These are phyloP conservation scores for Magallana angulata DNA, from an alignment of 1,140 invertebrate species.

Conservation along the genomic window DNA sequence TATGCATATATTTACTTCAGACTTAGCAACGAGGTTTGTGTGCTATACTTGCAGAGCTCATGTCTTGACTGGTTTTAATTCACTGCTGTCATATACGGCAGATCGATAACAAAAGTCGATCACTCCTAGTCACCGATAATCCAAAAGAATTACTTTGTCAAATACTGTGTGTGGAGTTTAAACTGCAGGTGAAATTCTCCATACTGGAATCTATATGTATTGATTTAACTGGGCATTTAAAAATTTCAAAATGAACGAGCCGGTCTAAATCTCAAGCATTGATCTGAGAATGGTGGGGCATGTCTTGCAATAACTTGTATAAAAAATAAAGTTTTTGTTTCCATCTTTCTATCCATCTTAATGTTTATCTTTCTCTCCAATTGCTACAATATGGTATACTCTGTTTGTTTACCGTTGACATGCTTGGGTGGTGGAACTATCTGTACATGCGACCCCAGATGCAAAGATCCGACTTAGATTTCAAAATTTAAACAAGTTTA, in stretches of 20 bases:
- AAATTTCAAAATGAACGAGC: too few relatives aligned
- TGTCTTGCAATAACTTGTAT: too few relatives aligned
- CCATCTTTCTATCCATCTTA: background rate
- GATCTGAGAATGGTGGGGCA: too few relatives aligned
- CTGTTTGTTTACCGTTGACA: background rate
- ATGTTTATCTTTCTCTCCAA: background rate
- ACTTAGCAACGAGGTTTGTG: background rate
- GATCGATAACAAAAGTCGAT: conserved; percentile 36
- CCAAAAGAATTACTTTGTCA: conserved; percentile 3
- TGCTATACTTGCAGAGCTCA: conserved; percentile 5
- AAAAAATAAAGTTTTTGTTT: background rate
- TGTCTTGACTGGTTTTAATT: conserved; percentile 2
- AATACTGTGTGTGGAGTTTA: conserved; percentile 8
- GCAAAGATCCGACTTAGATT: background rate
- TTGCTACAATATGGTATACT: background rate
- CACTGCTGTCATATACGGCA: conserved; percentile 4
- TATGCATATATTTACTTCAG: conserved; percentile 19
- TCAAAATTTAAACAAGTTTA: background rate
- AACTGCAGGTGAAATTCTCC: conserved; percentile 13
- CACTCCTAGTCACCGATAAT: conserved; percentile 17
- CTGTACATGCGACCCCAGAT: background rate
- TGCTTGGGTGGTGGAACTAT: background rate
- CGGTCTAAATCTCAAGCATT: too few relatives aligned
- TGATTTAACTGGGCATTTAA: too few relatives aligned
- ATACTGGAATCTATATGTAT: too few relatives aligned